These are phyloP conservation scores for Leucoptera coffeella DNA, from an alignment of 2,888 invertebrate species.

Conservation along the genomic window DNA sequence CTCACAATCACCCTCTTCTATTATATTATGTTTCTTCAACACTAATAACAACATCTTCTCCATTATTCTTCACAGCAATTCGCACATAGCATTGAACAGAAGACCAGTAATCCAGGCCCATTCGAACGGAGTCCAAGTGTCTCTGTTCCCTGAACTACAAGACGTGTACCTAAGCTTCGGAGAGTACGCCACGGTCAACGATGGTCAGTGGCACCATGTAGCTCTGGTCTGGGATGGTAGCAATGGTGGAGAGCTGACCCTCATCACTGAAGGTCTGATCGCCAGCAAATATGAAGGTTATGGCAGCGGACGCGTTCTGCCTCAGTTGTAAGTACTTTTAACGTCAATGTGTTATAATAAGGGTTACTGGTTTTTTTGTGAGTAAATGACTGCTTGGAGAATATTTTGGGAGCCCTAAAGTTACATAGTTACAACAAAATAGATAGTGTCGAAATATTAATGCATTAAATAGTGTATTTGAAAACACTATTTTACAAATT, in stretches of 20 bases:
- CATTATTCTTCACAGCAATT: slow-evolving; percentile 53
- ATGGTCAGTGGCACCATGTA: slow-evolving; percentile 95
- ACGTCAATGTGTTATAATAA: too few relatives aligned
- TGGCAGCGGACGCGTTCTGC: slow-evolving; percentile 72
- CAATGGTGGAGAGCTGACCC: slow-evolving; percentile 76
- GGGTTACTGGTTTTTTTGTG: too few relatives aligned
- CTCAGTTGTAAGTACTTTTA: slow-evolving; percentile 70
- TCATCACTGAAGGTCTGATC: slow-evolving; percentile 93
- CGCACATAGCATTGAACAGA: slow-evolving; percentile 70
- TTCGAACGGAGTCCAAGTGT: slow-evolving; percentile 88
- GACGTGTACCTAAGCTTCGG: slow-evolving; percentile 87
- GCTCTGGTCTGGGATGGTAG: slow-evolving; percentile 92
- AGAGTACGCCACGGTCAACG: slow-evolving; percentile 89
- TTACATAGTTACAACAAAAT: too few relatives aligned
- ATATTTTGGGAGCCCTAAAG: too few relatives aligned
- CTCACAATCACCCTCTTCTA: too few relatives aligned
- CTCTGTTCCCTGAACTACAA: slow-evolving; percentile 80
- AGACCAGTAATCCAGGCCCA: slow-evolving; percentile 86
- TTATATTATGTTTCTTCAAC: too few relatives aligned
- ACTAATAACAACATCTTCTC: too few relatives aligned
- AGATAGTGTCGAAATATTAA: too few relatives aligned
- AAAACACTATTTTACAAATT: too few relatives aligned
- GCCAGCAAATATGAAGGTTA: slow-evolving; percentile 90
- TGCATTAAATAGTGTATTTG: too few relatives aligned
- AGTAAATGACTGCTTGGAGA: too few relatives aligned